Conservation (phyloP, 2,888 invertebrate genomes). For the Scaptomyza caliginosa region DNA sequence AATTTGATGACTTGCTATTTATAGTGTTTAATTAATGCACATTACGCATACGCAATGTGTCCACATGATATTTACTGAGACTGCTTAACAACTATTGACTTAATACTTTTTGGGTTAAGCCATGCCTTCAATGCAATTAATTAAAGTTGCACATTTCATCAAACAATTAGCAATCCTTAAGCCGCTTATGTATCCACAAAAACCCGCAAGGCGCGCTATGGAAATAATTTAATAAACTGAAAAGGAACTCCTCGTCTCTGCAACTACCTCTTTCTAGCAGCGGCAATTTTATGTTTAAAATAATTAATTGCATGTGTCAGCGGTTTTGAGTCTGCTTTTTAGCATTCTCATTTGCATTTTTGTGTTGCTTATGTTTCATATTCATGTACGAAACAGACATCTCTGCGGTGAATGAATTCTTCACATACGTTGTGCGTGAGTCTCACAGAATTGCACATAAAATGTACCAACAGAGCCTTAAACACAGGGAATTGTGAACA, state of each 20-base stretch:
- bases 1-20: not conserved
- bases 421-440: conserved; percentile 36
- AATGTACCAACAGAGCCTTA: not conserved
- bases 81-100: not conserved
- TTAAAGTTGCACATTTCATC: conserved; percentile 35
- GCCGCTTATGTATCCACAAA: conserved; percentile 44
- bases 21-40: conserved; percentile 19
- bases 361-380: conserved; percentile 32
- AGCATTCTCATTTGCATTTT: conserved; percentile 52
- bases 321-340: conserved; percentile 58
- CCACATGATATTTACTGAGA: not conserved
- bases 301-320: conserved; percentile 78
- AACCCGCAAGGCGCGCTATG: conserved; percentile 7
- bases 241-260: not conserved
- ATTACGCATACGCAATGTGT: conserved; percentile 9
- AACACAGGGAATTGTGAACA: conserved; percentile 7
- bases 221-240: conserved; percentile 32
- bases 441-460: not conserved
- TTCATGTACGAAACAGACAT: conserved; percentile 9
- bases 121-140: conserved; percentile 3
- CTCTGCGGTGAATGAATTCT: conserved; percentile 47
- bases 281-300: conserved; percentile 63
- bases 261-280: too few relatives aligned
- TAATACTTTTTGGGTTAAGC: not conserved
- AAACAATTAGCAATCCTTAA: conserved; percentile 65